Evolutionary conservation across 2,888 invertebrate genomes (phyloP).

Genomic region (Leuctra nigra): DNA sequence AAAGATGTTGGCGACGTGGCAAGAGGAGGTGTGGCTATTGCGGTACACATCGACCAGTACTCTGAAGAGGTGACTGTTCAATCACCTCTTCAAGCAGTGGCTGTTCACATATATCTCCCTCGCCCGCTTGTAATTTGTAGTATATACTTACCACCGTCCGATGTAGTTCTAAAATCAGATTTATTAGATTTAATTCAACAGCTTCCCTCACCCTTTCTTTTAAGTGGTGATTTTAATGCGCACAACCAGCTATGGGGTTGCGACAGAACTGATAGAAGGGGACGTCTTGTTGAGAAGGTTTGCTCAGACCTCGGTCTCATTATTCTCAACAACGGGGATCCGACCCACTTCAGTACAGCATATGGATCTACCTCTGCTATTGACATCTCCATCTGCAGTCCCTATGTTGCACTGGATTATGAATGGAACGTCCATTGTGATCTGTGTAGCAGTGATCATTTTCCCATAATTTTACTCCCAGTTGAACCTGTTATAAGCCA

Average conservation of each 20-base stretch:
- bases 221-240: constrained; percentile 10
- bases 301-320: background rate
- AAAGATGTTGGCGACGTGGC: background rate
- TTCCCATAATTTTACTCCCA: background rate
- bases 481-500: background rate
- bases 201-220: background rate
- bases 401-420: background rate
- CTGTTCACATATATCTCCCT: background rate
- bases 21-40: background rate
- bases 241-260: constrained; percentile 6
- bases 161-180: no score
- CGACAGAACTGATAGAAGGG: background rate
- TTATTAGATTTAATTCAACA: background rate
- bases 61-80: background rate
- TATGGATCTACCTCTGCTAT: constrained; percentile 2
- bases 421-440: constrained; percentile 1
- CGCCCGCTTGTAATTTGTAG: background rate
- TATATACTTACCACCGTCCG: no score
- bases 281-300: background rate
- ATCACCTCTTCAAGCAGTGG: constrained; percentile 12
- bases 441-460: background rate
- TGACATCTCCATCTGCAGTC: background rate
- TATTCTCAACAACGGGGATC: background rate
- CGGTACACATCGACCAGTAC: background rate
- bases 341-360: background rate